Base-by-base conservation (phyloP, 2,888 invertebrate species). In the Dynastes tityus region DNA sequence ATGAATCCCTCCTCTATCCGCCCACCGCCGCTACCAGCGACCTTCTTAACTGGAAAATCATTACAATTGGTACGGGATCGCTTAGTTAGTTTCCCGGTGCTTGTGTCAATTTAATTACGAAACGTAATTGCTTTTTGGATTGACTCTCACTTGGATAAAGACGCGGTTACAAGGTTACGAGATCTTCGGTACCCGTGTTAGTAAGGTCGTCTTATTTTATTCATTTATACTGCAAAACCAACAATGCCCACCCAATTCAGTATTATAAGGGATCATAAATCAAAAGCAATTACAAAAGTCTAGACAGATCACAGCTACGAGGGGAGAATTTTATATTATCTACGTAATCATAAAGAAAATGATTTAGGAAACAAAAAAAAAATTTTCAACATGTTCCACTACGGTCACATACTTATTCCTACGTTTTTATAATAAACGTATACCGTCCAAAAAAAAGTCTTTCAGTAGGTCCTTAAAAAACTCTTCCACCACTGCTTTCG, bases 91-190 rank as follows among this genome's bases (percentile, higher is more conserved):
- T 37, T 37, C 11, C 63, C 63, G 2, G 11, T 27, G 63, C 63
- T 29, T 4, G 13, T 63, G 63, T 63, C 63, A 63, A 63, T 63
- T 63, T 63, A 63, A 63, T 63, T 63, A 63, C 32, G 63, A 63
- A 32, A 27, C 11, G 32, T 63, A 63, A 63, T 63, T 63, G 63
- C 63, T 63, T 63, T 63, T 32, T 0, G 55, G 32, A 29, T 63
- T 27, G 11, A 32, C 13, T 63, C 63, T 2, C 9, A 32, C 16
- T 22, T 63, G 63, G 63, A 63, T 63, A 29, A 32, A 13, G 32
- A 6, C 9, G 29, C 29, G 32, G 32, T 63, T 63, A 32, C n/a
- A n/a, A 27, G 45, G 29, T 63, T 32, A 63, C 11, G 13, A 32
- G 32, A 32, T 63, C 61, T 16, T 16, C 27, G 27, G 22, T 61